Evolutionary conservation across 2,113 vertebrate genomes (phyloP).

Genomic region (Alces alces): DNA sequence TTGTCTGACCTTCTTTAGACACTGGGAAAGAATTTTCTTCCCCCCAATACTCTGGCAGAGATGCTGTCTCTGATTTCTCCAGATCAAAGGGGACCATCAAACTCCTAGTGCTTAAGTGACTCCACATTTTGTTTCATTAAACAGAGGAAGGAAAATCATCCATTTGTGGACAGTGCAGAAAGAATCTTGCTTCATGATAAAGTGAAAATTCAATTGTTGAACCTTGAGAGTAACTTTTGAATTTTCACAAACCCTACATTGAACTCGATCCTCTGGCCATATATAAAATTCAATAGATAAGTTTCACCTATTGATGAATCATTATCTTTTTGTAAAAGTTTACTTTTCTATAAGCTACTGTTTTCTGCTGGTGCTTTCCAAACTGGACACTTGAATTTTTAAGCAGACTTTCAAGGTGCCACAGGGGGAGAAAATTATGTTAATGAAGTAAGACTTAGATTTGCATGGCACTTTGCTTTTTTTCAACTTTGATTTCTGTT

Average conservation of each 20-base stretch:
- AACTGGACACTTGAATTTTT: neutral
- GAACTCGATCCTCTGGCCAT: neutral
- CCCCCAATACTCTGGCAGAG: neutral
- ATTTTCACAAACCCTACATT: neutral
- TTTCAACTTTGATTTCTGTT: neutral
- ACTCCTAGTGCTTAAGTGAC: neutral
- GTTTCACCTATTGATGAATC: neutral
- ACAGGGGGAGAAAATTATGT: neutral
- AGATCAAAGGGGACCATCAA: neutral
- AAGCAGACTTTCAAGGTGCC: neutral
- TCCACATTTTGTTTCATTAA: neutral
- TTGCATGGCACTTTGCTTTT: neutral
- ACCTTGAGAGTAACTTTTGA: neutral
- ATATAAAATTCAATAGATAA: neutral
- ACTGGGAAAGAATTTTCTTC: conserved; percentile 12
- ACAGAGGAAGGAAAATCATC: neutral
- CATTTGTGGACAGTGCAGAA: neutral
- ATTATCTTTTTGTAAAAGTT: neutral
- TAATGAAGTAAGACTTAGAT: neutral
- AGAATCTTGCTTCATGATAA: neutral
- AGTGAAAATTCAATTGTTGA: neutral
- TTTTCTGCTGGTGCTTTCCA: neutral
- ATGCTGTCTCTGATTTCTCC: neutral
- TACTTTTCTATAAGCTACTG: neutral
- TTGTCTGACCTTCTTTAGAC: conserved; percentile 39